These are phyloP conservation scores for Limnephilus auricula DNA, from an alignment of 2,888 invertebrate genomes.

Conservation along the genomic window DNA sequence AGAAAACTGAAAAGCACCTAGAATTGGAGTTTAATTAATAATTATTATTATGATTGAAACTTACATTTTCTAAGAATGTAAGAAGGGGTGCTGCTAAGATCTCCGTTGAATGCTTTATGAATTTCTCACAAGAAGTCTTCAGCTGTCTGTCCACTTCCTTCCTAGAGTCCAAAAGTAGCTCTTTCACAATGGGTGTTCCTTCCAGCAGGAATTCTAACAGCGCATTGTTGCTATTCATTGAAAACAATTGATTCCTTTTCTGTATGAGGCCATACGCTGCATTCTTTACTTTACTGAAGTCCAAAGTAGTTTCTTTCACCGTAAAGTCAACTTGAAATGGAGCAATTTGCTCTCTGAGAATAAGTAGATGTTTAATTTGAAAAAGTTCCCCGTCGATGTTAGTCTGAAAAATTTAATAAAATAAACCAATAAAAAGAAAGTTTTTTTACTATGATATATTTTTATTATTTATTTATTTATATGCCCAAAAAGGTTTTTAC, in stretches of 20 bases:
- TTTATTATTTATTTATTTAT: too few species aligned
- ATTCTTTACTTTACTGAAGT: conserved; percentile 94
- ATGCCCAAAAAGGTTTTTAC: too few species aligned
- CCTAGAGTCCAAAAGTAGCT: conserved; percentile 94
- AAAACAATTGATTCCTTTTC: conserved; percentile 91
- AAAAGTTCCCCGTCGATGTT: conserved; percentile 97
- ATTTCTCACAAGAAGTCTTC: conserved; percentile 92
- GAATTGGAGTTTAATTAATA: too few species aligned
- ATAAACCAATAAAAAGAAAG: too few species aligned
- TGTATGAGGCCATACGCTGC: conserved; percentile 88
- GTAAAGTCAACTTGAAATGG: conserved; percentile 98
- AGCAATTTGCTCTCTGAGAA: conserved; percentile 97
- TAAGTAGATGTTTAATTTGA: conserved; percentile 97
- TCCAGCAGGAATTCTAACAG: conserved; percentile 94
- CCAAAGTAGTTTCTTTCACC: conserved; percentile 94
- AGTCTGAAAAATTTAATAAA: conserved; percentile 74
- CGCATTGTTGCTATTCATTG: conserved; percentile 92
- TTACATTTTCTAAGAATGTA: conserved; percentile 85
- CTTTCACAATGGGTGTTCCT: conserved; percentile 95
- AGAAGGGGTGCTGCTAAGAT: conserved; percentile 86
- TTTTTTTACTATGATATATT: too few species aligned
- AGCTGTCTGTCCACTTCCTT: conserved; percentile 96
- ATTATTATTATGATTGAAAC: background rate
- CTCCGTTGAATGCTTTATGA: conserved; percentile 89
- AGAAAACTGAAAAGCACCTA: too few species aligned